Conservation (phyloP, 2,888 invertebrate species). For the Ligdia adustata region DNA sequence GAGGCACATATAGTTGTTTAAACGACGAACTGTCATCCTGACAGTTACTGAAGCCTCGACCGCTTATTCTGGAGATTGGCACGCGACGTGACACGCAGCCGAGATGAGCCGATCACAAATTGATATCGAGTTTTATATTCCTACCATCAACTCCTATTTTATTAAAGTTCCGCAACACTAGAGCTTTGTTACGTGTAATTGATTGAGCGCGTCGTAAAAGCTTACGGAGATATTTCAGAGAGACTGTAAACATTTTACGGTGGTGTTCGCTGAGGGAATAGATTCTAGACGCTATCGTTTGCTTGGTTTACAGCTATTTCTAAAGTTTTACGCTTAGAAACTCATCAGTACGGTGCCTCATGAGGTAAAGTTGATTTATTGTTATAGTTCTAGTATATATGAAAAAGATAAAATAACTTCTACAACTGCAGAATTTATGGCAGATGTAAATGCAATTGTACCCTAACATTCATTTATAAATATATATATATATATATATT, state of each 20-base stretch:
- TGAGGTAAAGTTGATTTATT: too few relatives aligned
- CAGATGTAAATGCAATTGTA: too few relatives aligned
- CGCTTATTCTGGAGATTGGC: slow-evolving; percentile 25
- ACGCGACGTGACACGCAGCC: slow-evolving; percentile 27
- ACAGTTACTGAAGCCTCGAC: slow-evolving; percentile 6
- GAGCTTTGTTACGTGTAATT: slow-evolving; percentile 16
- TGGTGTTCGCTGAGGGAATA: too few relatives aligned
- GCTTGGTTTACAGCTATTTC: too few relatives aligned
- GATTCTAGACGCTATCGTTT: too few relatives aligned
- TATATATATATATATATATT: too few relatives aligned
- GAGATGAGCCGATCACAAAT: slow-evolving; percentile 23
- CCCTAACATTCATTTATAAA: too few relatives aligned
- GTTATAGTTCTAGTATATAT: too few relatives aligned
- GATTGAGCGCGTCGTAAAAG: slow-evolving; percentile 18
- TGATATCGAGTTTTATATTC: slow-evolving; percentile 30
- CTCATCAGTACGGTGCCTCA: too few relatives aligned
- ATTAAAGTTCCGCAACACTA: slow-evolving; percentile 19
- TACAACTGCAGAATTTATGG: too few relatives aligned
- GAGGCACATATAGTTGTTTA: not conserved
- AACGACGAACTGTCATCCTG: slow-evolving; percentile 7
- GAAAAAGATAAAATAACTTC: too few relatives aligned
- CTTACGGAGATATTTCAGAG: slow-evolving; percentile 2
- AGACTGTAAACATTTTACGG: not conserved
- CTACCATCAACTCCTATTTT: slow-evolving; percentile 7
- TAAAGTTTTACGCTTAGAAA: too few relatives aligned